Base-by-base conservation (phyloP, 2,888 invertebrate genomes). In the Cerastis rubricosa region DNA sequence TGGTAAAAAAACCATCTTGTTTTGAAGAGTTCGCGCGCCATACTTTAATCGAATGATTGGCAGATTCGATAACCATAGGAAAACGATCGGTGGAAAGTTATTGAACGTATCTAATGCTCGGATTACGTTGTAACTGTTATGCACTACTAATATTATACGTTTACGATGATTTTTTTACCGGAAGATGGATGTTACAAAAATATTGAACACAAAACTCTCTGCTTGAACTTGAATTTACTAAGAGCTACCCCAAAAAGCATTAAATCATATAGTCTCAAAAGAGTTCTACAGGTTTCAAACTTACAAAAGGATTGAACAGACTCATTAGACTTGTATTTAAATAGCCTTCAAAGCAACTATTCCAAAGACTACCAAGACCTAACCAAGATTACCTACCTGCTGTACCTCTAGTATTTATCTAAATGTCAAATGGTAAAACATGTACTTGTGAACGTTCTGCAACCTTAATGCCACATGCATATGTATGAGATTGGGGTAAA, bases 31-130 rank as follows among this genome's bases (percentile, higher is more conserved):
- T 80, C 69, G 57, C 73, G 78, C 69, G 54, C 76, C 51, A 77
- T 70, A 59, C 57, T 84, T 57, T 54, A 75, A 84, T 77, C 74
- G 78, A 86, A 51, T 71, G 78, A 80, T 83, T 72, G 83, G 74
- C 76, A 66, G 71, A 61, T 74, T 83, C 76, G 40, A 69, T 74
- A 84, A 71, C 84, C 73, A 65, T 71, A 69, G 63, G 59, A 76
- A 80, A 76, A 66, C 69, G 71, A 73, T 49, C 57, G 25, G 29
- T 54, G 67, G 80, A 63, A 78, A 79, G 70, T 79, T 83, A 83
- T 83, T 66, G 70, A 70, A 75, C 74, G 59, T 73, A 69, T 75
- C 75, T 70, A 67, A 80, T 81, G 25, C 17, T 22, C 35, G 67
- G 70, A 75, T 72, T 81, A 61, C 71, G 81, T 35, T 80, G 4